These are phyloP conservation scores for Lanistes nyassanus DNA, from an alignment of 1,140 invertebrate genomes.

Conservation along the genomic window DNA sequence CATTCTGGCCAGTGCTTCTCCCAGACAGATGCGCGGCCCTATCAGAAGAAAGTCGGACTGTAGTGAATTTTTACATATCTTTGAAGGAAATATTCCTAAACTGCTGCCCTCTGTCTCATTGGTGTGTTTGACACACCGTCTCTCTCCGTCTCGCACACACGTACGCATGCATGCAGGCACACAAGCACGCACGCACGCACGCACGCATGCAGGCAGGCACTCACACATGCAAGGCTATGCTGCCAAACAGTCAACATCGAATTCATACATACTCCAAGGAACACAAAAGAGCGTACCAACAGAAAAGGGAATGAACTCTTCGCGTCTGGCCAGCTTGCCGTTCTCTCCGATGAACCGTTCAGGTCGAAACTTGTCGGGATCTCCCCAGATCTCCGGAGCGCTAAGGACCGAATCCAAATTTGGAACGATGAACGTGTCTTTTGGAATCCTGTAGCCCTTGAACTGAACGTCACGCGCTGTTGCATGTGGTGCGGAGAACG, in stretches of 20 bases:
- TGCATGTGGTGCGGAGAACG: slow-evolving; percentile 57
- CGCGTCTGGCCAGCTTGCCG: slow-evolving; percentile 24
- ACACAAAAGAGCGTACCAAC: slow-evolving; percentile 28
- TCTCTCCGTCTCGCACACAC: not conserved
- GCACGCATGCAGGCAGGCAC: not conserved
- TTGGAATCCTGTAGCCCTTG: slow-evolving; percentile 54
- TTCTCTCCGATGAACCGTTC: slow-evolving; percentile 69
- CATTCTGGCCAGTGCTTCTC: slow-evolving; percentile 38
- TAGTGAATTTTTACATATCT: not conserved
- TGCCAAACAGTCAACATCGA: not conserved
- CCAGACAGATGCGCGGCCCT: slow-evolving; percentile 37
- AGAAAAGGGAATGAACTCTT: slow-evolving; percentile 37
- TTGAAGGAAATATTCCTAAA: not conserved
- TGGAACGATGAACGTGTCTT: slow-evolving; percentile 49
- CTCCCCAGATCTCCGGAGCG: slow-evolving; percentile 70
- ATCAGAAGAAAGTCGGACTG: not conserved
- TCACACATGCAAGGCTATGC: no score
- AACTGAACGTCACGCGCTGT: slow-evolving; percentile 42
- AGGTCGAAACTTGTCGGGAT: slow-evolving; percentile 77
- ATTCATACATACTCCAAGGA: not conserved
- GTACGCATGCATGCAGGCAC: not conserved
- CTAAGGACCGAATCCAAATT: slow-evolving; percentile 51
- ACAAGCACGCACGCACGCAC: not conserved
- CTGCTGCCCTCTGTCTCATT: not conserved
- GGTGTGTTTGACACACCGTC: not conserved